Evolutionary conservation across 2,797 vertebrate genomes (phyloP).

Genomic region (Meriones psammophilus): DNA sequence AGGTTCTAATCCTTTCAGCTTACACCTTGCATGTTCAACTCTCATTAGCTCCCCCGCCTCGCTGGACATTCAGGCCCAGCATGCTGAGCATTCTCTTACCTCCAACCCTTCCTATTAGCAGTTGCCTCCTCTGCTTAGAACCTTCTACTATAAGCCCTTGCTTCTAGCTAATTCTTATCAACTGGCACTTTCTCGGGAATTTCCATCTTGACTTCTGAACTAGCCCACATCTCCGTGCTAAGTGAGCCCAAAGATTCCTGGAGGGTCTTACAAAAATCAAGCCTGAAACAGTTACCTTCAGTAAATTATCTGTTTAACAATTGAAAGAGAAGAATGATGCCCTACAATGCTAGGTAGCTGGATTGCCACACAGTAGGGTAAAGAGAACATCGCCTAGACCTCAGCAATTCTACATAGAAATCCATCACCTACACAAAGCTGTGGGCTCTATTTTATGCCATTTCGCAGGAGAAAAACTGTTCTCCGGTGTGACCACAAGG

Average conservation of each 20-base stretch:
- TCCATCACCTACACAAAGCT: neutral
- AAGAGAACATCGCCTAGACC: neutral
- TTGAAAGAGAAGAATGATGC: constrained; percentile 52
- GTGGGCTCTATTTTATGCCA: neutral
- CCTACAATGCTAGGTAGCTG: constrained; percentile 35
- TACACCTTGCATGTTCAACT: neutral
- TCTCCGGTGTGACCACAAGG: neutral
- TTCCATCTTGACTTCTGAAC: constrained; percentile 35
- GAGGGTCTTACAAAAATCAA: constrained; percentile 36
- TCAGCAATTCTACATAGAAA: constrained; percentile 14
- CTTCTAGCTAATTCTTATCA: constrained; percentile 39
- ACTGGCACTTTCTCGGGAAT: neutral
- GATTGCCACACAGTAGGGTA: neutral
- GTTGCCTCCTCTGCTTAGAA: neutral
- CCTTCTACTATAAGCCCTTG: neutral
- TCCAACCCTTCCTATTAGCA: constrained; percentile 4
- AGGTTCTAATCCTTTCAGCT: neutral
- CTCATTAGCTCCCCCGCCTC: neutral
- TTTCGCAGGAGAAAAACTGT: neutral
- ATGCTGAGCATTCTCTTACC: neutral
- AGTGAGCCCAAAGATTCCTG: neutral
- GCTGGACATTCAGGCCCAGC: neutral
- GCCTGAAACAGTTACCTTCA: neutral
- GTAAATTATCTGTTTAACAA: constrained; percentile 32
- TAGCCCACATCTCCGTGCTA: neutral